These are phyloP conservation scores for Heterodera schachtii DNA, from an alignment of 1,140 invertebrate species.

Conservation along the genomic window DNA sequence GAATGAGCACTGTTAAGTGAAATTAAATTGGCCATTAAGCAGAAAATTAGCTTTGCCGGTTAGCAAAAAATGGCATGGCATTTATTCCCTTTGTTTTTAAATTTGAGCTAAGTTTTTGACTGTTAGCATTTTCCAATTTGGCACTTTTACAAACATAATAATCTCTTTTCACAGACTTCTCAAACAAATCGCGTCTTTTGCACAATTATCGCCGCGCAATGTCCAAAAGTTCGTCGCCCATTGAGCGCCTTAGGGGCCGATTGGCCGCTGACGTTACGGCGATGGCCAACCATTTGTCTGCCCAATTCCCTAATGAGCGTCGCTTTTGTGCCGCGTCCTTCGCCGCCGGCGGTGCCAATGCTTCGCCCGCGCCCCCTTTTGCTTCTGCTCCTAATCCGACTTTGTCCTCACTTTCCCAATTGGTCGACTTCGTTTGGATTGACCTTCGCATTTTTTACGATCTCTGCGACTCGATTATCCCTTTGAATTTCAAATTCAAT, in stretches of 20 bases:
- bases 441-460: background rate
- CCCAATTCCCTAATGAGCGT: background rate
- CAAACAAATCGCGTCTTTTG: background rate
- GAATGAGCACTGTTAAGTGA: background rate
- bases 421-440: background rate
- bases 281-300: background rate
- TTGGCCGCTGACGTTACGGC: background rate
- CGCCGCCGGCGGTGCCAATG: no score
- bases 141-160: no score
- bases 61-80: no score
- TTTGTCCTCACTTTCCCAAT: background rate
- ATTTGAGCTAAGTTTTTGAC: no score
- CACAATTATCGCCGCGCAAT: background rate
- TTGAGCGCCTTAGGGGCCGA: background rate
- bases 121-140: no score
- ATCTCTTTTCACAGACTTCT: no score
- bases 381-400: background rate
- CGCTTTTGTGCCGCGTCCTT: background rate
- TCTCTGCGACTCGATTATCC: background rate
- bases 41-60: no score
- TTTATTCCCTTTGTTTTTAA: no score
- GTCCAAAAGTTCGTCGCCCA: background rate
- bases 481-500: background rate
- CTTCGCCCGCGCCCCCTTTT: no score
- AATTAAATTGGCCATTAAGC: no score